These are phyloP conservation scores for Drosophila setosimentum DNA, from an alignment of 2,888 invertebrate species.

Conservation along the genomic window DNA sequence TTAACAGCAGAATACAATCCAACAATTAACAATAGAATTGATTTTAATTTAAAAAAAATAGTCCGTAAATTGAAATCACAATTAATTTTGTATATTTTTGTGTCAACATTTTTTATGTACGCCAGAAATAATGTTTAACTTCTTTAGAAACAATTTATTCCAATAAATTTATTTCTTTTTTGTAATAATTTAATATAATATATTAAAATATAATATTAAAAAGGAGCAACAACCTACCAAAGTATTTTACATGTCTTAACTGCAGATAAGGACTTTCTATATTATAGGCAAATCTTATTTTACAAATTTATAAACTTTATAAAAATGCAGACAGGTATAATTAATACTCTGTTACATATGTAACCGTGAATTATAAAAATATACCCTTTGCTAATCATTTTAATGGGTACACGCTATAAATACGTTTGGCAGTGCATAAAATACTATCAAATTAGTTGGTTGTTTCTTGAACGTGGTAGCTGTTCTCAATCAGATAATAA, in stretches of 20 bases:
- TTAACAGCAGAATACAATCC: not conserved
- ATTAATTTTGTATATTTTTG: not conserved
- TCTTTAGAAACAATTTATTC: not conserved
- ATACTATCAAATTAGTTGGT: constrained; percentile 20
- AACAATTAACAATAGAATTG: not conserved
- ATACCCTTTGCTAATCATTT: not conserved
- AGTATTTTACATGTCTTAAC: not conserved
- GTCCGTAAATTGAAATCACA: not conserved
- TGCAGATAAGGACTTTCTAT: not conserved
- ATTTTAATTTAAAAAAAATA: not conserved
- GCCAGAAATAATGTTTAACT: not conserved
- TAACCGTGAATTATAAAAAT: not conserved
- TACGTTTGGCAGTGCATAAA: constrained; percentile 18
- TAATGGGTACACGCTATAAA: constrained; percentile 16
- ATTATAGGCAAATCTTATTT: not conserved
- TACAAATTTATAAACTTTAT: not conserved
- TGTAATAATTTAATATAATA: not conserved
- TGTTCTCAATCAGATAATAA: constrained; percentile 16
- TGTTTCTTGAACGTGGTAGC: constrained; percentile 11
- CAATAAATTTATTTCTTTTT: not conserved
- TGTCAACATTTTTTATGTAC: not conserved
- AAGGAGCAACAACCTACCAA: not conserved
- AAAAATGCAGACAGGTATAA: not conserved
- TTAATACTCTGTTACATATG: not conserved
- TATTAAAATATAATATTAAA: not conserved